Base-by-base conservation (phyloP, 2,113 vertebrate genomes). In the Rousettus leschenaultii region DNA sequence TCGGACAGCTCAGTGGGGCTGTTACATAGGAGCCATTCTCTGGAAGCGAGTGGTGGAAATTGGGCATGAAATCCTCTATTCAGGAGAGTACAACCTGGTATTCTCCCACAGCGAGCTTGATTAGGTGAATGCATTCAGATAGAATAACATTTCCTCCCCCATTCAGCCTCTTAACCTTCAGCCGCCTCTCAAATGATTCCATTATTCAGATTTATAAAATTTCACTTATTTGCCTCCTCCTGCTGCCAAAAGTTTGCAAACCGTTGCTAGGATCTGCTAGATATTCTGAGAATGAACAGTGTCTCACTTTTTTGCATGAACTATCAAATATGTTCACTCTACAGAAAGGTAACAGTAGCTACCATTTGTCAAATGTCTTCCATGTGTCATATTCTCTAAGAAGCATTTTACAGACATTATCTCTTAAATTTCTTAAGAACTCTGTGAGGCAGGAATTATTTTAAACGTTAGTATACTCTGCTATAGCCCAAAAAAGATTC, bases 181-280 rank as follows among this genome's bases (percentile, higher is more conserved):
- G 79, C 71, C 3, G 0, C 71, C 91, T 96, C 84, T 78, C 89
- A 86, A 97, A 96, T 95, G 89, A 97, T 94, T 97, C 93, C 95
- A 96, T 96, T 96, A 97, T 94, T 96, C 75, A 85, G 43, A 96
- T 96, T 95, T 95, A 90, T 61, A 95, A 93, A 95, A 94, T 95
- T 86, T 95, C 93, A 89, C 86, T 89, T 96, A 86, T 73, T 97
- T 86, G 61, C 88, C 30, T 91, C 83, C 30, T 91, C n/a, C 84
- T 45, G 22, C 73, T 96, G 92, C 95, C 93, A 90, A 94, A 93
- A 89, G 26, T 78, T 86, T 97, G 51, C 82, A 95, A 91, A 89
- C 57, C 0, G 22, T 97, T 96, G 38, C 96, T 91, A 86, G 74
- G 38, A 45, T 82, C 77, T 79, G 77, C 35, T 92, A 85, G 43